Conservation (phyloP, 2,888 invertebrate species). For the Caenorhabditis japonica region DNA sequence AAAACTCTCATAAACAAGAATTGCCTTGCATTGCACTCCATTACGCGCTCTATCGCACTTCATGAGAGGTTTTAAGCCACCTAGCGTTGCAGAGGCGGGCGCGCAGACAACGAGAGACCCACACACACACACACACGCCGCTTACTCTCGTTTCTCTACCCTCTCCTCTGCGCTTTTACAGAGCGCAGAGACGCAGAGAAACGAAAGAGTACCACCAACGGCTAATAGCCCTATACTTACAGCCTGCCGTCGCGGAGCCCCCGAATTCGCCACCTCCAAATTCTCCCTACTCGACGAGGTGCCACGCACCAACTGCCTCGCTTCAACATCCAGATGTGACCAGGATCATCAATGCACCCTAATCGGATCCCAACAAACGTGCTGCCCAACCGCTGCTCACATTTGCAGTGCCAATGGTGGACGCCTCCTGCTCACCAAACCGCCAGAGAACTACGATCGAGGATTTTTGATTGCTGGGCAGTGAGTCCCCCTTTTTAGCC, state of each 20-base stretch:
- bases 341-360: constrained; percentile 68
- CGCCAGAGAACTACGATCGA: constrained; percentile 68
- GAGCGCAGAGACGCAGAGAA: too few relatives aligned
- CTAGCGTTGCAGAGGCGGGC: too few relatives aligned
- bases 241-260: constrained; percentile 70
- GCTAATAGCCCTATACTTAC: too few relatives aligned
- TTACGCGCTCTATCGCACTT: too few relatives aligned
- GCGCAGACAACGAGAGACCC: too few relatives aligned
- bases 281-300: constrained; percentile 70
- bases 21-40: too few relatives aligned
- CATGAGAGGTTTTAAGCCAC: too few relatives aligned
- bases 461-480: constrained; percentile 61
- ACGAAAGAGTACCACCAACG: too few relatives aligned
- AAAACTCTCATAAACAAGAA: too few relatives aligned
- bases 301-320: constrained; percentile 70
- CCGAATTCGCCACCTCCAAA: constrained; percentile 64
- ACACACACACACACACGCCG: too few relatives aligned
- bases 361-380: constrained; percentile 71
- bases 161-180: too few relatives aligned
- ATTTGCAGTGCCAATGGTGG: constrained; percentile 71
- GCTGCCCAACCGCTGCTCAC: constrained; percentile 71
- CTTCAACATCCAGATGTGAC: constrained; percentile 64
- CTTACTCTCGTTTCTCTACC: too few relatives aligned
- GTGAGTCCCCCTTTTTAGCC: constrained; percentile 35
- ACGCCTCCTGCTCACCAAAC: constrained; percentile 58